phyloP scores from a whole-genome alignment of 2,113 vertebrate genomes.

The Cephalopholis sonnerati region DNA sequence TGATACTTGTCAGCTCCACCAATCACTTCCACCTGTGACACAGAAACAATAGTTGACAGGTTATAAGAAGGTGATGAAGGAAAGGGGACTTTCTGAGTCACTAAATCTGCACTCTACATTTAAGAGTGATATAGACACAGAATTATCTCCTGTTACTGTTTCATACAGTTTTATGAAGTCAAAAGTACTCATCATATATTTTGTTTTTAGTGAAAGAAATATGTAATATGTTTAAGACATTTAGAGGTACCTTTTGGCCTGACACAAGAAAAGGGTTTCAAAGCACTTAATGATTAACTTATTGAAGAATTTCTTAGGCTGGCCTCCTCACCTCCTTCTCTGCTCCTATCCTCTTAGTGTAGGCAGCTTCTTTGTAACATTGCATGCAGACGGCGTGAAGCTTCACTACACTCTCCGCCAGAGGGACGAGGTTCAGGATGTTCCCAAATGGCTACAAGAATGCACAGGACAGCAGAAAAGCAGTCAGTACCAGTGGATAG shows the following conservation, averaged over 20 bases:
- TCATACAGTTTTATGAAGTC: no score
- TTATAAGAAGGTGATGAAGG: background rate
- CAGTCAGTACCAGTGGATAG: conserved; percentile 11
- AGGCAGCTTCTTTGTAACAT: conserved; percentile 94
- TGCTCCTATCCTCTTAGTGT: conserved; percentile 93
- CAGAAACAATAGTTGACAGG: background rate
- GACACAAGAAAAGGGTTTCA: background rate
- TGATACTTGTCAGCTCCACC: conserved; percentile 97
- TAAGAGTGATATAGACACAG: background rate
- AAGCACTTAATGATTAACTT: background rate
- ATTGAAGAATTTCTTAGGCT: background rate
- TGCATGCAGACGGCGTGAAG: conserved; percentile 96
- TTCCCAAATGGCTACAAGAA: conserved; percentile 90
- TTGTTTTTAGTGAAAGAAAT: background rate
- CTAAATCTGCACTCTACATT: background rate
- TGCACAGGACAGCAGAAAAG: conserved; percentile 23
- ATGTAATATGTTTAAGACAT: no score
- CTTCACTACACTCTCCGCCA: conserved; percentile 97
- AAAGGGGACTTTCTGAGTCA: background rate
- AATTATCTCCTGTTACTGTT: background rate
- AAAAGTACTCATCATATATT: background rate
- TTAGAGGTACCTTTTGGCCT: no score
- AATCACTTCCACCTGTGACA: conserved; percentile 93
- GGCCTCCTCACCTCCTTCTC: conserved; percentile 91
- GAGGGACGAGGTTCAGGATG: conserved; percentile 93